phyloP scores from a whole-genome alignment of 2,113 vertebrate species.

The human region DNA sequence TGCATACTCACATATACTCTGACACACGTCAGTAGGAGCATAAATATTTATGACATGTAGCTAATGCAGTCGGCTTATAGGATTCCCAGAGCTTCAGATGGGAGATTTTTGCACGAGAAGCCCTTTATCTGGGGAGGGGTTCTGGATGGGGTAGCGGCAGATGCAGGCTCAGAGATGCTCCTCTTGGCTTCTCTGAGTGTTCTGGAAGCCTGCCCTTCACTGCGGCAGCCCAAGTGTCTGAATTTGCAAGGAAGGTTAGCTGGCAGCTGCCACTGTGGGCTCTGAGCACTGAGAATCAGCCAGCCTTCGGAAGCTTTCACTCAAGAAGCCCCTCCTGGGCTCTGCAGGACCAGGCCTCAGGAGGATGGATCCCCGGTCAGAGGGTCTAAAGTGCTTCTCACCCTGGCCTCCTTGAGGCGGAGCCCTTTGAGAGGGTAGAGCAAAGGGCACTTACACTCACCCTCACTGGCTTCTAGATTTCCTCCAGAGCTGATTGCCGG shows the following conservation, averaged over 20 bases:
- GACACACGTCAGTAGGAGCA: constrained; percentile 54
- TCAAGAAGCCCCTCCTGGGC: not conserved
- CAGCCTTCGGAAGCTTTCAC: not conserved
- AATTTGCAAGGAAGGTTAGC: not conserved
- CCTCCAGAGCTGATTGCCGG: not conserved
- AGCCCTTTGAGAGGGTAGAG: not conserved
- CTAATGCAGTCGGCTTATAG: constrained; percentile 76
- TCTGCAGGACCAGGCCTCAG: not conserved
- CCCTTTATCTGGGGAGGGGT: constrained; percentile 43
- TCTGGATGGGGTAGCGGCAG: not conserved
- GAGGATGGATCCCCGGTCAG: not conserved
- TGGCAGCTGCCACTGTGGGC: not conserved
- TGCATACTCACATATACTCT: not conserved
- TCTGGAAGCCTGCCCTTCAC: constrained; percentile 34
- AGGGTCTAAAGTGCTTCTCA: not conserved
- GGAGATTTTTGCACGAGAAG: constrained; percentile 63
- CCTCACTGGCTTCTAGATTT: fast-evolving
- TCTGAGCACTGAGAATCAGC: not conserved
- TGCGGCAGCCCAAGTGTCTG: not conserved
- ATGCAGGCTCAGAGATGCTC: not conserved
- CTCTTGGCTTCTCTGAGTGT: not conserved
- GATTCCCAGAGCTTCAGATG: constrained; percentile 69
- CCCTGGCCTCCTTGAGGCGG: not conserved
- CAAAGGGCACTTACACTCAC: not conserved
- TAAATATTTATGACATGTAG: constrained; percentile 83